Base-by-base conservation (phyloP, 2,888 invertebrate species). In the Eristalis intricaria region DNA sequence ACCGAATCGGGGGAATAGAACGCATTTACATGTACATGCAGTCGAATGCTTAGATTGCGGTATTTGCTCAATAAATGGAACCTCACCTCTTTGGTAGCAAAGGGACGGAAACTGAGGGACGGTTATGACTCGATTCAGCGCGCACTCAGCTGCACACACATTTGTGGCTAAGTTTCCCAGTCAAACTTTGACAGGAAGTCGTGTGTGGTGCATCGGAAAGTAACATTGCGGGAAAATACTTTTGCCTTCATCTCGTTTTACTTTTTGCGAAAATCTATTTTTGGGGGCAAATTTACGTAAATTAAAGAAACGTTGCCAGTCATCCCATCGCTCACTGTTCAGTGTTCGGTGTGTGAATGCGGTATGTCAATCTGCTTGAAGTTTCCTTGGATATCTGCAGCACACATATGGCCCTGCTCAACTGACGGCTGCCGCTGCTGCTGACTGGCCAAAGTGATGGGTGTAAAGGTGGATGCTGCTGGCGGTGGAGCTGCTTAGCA, bases 31-130 rank as follows among this genome's bases (percentile, higher is more conserved):
- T 32, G 26, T n/a, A 40, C 35, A 65, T 43, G 35, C 32, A 19
- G 60, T 35, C 11, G 19, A 40, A 43, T 65, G 56, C 43, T 81
- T 73, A 35, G 26, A 78, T 70, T 74, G 66, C 64, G 56, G 43
- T 61, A 77, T 77, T 73, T 63, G 66, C 64, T 79, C 75, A 80
- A 76, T 80, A 71, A 76, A 80, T 68, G 76, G 63, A 81, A 60
- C 29, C 65, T 29, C 56, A 71, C 58, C 32, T 58, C 58, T 64
- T 71, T 40, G 64, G 40, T 35, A 4, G n/a, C 23, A 32, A 19
- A 29, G 0, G 4, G 35, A 13, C 8, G 38, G 8, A 2, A 4
- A 5, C 19, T 1, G 4, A 1, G 40, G 29, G 32, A 8, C 10
- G 32, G 15, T 26, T 56, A 19, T 7, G 35, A 60, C 23, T 11